Base-by-base conservation (phyloP, 1,140 invertebrate species). In the Babylonia areolata region DNA sequence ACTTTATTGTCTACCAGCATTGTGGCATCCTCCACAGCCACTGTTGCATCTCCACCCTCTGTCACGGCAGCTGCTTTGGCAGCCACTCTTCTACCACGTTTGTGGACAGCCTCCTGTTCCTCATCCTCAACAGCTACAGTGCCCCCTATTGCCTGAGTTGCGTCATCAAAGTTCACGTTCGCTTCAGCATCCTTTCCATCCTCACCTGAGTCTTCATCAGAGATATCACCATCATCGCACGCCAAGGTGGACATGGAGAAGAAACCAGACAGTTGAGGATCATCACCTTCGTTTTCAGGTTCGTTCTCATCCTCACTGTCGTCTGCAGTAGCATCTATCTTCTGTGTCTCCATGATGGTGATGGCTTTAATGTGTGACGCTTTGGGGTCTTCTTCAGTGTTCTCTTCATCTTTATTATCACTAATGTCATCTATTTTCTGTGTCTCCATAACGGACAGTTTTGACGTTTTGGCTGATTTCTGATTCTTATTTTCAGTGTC, bases 211-310 rank as follows among this genome's bases (percentile, higher is more conserved):
- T 54, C 54, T 28, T 85, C 86, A n/a, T 88, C 88, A 37, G 82
- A 84, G 31, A 89, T 58, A 54, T 92, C 90, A n/a, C n/a, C n/a
- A n/a, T n/a, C n/a, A n/a, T n/a, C n/a, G 87, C 88, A 90, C 20
- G 90, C 90, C 35, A 92, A 75, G 51, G 91, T 92, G 11, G 91
- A 87, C 37, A 84, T 87, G 3, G 77, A 84, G 79, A 92, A 89
- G 51, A 92, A 71, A 40, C 90, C 86, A 58, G 78, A 88, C 28
- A 86, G 77, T 77, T 90, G 88, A 15, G 82, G 39, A 71, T 89
- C 81, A 15, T 87, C 87, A 15, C 89, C 87, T 39, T 88, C 88
- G 17, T 79, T 88, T 81, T 69, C n/a, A n/a, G n/a, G n/a, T n/a
- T n/a, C n/a, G n/a, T 88, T 81, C 11, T 87, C 86, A 39, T 73